Evolutionary conservation across 2,888 invertebrate genomes (phyloP), one percentile per base, ranked within the genome.

Genomic region (Diarsia dahlii): DNA sequence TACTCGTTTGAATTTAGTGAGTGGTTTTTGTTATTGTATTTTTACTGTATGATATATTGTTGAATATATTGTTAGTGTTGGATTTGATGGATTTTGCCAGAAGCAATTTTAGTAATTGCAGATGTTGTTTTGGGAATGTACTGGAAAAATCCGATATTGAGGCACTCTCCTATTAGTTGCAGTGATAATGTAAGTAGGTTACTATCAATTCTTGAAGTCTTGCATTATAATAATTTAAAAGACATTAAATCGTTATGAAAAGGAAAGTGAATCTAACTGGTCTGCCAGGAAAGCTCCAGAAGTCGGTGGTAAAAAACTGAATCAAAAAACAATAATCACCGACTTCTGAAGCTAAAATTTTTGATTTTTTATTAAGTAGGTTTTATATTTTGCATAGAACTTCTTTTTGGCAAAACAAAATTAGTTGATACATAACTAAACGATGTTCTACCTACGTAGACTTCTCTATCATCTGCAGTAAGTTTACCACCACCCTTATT

Each of bases 391-490:
- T 28, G 28, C 28, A 28, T 1, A 28, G n/a, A 28, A 28, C 28
- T 28, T 39, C 3, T 39, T 39, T 8, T 39, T 39, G 13, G 58
- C 74, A 60, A 60, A 78, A 75, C 62, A 58, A 65, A 46, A 58
- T 67, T 62, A 81, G 75, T 56, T 76, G 23, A 71, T 78, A 54
- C 60, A 34, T 62, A 72, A 72, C 58, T 70, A n/a, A 71, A 65
- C 12, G 23, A 20, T 66, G 45, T 65, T 65, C 39, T 39, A 28
- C 39, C 15, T 60, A n/a, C 23, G 62, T 50, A 63, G 71, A 56
- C 39, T 60, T 81, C 48, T n/a, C 39, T 68, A 65, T 70, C 60
- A 71, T 9, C 46, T 50, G 39, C 52, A n/a, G 28, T 60, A 46
- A 71, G 60, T 74, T 66, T 34, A 65, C 58, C n/a, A 15, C 28